Evolutionary conservation across 30 jellyfish, hydroid and myxozoan species (phyloP), one percentile per base, ranked within the genome.

Genomic region (Hydra vulgaris): DNA sequence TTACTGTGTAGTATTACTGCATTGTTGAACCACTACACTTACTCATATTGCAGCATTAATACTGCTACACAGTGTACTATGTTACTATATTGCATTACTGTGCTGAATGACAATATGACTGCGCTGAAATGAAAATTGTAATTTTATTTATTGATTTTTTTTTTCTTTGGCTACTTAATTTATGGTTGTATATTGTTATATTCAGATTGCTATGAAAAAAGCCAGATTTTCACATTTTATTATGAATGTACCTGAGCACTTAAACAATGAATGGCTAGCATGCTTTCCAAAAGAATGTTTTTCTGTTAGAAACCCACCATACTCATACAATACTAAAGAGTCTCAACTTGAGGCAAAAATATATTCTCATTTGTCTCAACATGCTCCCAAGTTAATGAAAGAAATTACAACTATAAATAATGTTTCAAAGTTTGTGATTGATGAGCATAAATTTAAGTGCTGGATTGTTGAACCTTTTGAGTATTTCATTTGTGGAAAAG

Each of bases 401-500:
- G 76, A 69, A 1, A 69, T 20, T 52, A 54, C 21, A 15, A 75
- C 21, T 8, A 74, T 75, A 52, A 55, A 21, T 27, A 89, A 88
- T 17, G 84, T 91, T 21, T 74, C 27, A 40, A 86, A 83, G 72
- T 87, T 54, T 19, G 71, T 83, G 25, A n/a, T 80, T 23, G 85
- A 91, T 70, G 74, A 79, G 0, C 75, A 74, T 61, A 83, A 21
- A 26, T 91, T 88, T 88, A 52, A 78, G 19, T 52, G 27, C 15
- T 53, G 82, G 26, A 69, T 91, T 15, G 86, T 76, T 23, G 20
- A 77, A 81, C 85, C 89, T 0, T 73, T 91, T n/a, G 92, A 85
- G n/a, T 56, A 52, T 54, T 91, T 86, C 61, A 70, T 91, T 18
- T 91, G 95, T 80, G 92, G 90, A 69, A 88, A 79, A 66, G 85